These are phyloP conservation scores for Phoronis australis DNA, from an alignment of 2,888 invertebrate species.

Conservation along the genomic window DNA sequence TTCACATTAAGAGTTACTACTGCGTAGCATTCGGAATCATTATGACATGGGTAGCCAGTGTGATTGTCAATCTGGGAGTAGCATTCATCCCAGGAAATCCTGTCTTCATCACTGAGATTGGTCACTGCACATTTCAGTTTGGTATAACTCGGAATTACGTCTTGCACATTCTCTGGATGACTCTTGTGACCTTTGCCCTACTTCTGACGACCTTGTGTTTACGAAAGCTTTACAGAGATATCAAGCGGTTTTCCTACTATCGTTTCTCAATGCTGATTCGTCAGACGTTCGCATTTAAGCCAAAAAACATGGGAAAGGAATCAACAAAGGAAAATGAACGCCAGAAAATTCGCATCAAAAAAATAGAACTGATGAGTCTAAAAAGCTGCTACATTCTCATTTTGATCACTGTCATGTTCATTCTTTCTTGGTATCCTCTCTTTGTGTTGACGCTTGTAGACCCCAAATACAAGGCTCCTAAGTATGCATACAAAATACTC, in stretches of 20 bases:
- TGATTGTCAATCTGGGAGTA: conserved; percentile 78
- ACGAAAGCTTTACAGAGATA: conserved; percentile 64
- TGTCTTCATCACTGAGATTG: conserved; percentile 62
- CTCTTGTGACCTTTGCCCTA: conserved; percentile 80
- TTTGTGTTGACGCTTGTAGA: conserved; percentile 72
- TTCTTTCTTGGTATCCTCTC: conserved; percentile 84
- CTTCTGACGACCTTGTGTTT: conserved; percentile 77
- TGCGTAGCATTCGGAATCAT: conserved; percentile 86
- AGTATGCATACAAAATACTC: conserved; percentile 43
- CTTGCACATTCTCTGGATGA: conserved; percentile 83
- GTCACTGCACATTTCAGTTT: conserved; percentile 78
- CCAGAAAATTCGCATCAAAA: conserved; percentile 12
- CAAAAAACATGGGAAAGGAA: conserved; percentile 1
- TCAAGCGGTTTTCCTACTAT: conserved; percentile 24
- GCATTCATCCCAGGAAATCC: conserved; percentile 49
- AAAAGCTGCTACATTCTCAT: conserved; percentile 19
- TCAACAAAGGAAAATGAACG: conserved; percentile 7
- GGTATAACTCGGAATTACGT: conserved; percentile 86
- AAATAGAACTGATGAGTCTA: conserved; percentile 12
- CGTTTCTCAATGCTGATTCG: conserved; percentile 19
- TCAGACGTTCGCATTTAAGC: conserved; percentile 18
- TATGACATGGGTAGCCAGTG: conserved; percentile 90
- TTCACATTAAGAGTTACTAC: conserved; percentile 27
- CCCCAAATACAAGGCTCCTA: conserved; percentile 34
- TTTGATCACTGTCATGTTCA: conserved; percentile 57